Evolutionary conservation across 2,888 invertebrate species (phyloP), one percentile per base, ranked within the genome.

Genomic region (Carpatolechia fugitivella): DNA sequence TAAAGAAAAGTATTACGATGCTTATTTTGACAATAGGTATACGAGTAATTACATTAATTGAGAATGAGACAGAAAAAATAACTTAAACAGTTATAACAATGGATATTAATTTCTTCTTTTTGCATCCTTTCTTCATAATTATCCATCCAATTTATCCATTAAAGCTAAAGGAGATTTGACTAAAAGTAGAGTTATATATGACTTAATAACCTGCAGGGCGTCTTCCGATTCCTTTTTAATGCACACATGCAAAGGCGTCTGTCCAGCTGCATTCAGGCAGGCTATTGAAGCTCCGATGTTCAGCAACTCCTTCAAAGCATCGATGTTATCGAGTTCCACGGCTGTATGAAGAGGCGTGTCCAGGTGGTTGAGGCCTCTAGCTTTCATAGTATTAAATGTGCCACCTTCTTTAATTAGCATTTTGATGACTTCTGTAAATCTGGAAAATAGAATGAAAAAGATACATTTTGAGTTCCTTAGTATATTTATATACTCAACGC

Each of bases 271-370:
- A 59, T 92, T 88, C 7, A 85, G 73, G 31, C 81, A 82, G 1
- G 79, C 76, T 0, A 88, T 78, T 0, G 79, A 80, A 0, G 82
- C 88, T 0, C 87, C 90, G 8, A 82, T 76, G 1, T 82, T 73
- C 4, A 91, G 65, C 0, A 92, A 70, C 40, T 81, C 75, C 10
- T 74, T 75, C 1, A 91, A 85, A 1, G 85, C 86, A 0, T 87
- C 83, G 31, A 83, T 57, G 46, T 80, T 85, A 4, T 80, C 83
- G 1, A 91, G 67, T 46, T 84, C 79, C 0, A 91, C 91, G 0
- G 92, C 91, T 0, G 87, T 90, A 60, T 92, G 92, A 0, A 92
- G 74, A 0, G 91, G 90, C 0, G 91, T 91, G 16, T 84, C 80
- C 10, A 77, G 46, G 29, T 76, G 59, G 48, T 70, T 65, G 0